Percentiles rank a stretch among this genome's conserved stretches.
Conservation (phyloP, 1,140 invertebrate species). For the Notospermus geniculatus region DNA sequence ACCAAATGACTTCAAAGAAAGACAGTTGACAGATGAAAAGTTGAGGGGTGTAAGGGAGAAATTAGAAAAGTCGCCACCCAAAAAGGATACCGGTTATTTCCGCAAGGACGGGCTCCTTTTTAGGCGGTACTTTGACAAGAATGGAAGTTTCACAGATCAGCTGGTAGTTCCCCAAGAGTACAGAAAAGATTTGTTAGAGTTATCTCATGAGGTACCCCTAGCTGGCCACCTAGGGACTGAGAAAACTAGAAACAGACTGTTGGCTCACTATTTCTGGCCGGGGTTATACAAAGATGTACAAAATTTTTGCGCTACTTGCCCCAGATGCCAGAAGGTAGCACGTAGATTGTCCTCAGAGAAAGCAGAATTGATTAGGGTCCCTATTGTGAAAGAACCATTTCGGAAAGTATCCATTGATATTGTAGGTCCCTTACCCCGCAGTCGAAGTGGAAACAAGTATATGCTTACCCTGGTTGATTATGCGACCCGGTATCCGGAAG, state of each 20-base stretch:
- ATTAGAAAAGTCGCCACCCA: too few relatives aligned
- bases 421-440: conserved; percentile 23
- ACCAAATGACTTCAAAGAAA: too few relatives aligned
- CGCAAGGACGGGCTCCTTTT: too few relatives aligned
- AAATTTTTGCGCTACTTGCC: conserved; percentile 20
- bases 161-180: conserved; percentile 8
- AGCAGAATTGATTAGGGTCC: conserved; percentile 20
- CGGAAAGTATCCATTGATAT: conserved; percentile 19
- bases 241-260: conserved; percentile 14
- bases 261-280: conserved; percentile 25
- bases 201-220: conserved; percentile 11
- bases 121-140: too few relatives aligned
- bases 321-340: conserved; percentile 21
- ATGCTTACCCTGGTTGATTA: conserved; percentile 26
- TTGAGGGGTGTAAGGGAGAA: too few relatives aligned
- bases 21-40: too few relatives aligned
- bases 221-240: conserved; percentile 17
- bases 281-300: conserved; percentile 12
- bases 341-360: conserved; percentile 19
- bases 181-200: conserved; percentile 9
- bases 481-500: conserved; percentile 24
- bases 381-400: conserved; percentile 23
- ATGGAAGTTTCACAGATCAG: too few relatives aligned
- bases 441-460: conserved; percentile 21
- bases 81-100: too few relatives aligned